Evolutionary conservation across 2,113 vertebrate genomes (phyloP).

Genomic region (Coreoperca whiteheadi): DNA sequence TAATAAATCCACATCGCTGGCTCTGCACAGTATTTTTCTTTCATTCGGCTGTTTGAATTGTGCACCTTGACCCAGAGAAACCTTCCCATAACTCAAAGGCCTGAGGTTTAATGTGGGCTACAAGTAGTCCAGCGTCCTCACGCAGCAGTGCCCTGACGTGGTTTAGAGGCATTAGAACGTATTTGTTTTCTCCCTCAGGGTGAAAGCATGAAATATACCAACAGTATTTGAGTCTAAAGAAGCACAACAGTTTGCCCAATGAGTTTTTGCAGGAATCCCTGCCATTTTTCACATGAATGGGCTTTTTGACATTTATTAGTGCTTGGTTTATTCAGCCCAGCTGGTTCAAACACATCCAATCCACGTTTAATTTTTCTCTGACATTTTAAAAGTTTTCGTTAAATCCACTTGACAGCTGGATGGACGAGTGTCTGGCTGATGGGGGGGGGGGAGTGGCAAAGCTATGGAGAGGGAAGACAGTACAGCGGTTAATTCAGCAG

Average conservation of each 20-base stretch:
- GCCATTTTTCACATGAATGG: conserved; percentile 4
- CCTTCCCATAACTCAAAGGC: too few relatives aligned
- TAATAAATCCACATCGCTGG: background rate
- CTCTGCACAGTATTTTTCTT: background rate
- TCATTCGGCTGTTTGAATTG: background rate
- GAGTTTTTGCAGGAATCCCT: background rate
- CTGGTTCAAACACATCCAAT: conserved; percentile 19
- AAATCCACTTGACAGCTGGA: background rate
- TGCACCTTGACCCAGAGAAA: background rate
- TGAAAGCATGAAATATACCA: background rate
- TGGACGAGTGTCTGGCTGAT: conserved; percentile 4
- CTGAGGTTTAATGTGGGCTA: background rate
- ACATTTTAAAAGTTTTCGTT: conserved; percentile 43
- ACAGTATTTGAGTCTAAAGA: background rate
- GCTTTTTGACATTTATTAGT: conserved; percentile 30
- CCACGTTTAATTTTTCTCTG: conserved; percentile 9
- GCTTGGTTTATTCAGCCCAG: conserved; percentile 28
- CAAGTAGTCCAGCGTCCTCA: background rate
- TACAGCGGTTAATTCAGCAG: background rate
- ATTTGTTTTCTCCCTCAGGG: conserved; percentile 3
- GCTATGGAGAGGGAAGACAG: background rate
- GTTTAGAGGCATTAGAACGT: background rate
- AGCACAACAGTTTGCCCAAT: background rate
- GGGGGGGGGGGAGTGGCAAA: background rate
- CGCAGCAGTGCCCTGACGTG: background rate